Percentiles rank a stretch among this genome's conserved stretches.
phyloP scores from a whole-genome alignment of 2,797 vertebrate species.

The Urophycis tenuis region DNA sequence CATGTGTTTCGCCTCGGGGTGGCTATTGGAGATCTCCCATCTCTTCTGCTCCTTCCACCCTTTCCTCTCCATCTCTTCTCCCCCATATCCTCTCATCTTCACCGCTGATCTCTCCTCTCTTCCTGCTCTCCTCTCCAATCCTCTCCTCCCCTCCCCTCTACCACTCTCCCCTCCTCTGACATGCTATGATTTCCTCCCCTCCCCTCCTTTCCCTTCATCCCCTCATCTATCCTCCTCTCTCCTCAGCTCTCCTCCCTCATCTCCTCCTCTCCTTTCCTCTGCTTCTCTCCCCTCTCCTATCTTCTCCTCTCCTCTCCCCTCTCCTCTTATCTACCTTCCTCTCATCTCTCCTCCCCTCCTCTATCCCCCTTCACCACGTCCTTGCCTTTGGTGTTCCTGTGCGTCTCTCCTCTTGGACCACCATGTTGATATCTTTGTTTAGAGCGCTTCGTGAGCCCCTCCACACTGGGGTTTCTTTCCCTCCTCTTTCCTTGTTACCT shows the following conservation, averaged over 20 bases:
- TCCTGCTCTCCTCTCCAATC: not conserved
- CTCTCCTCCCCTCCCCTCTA: not conserved
- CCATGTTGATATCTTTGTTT: not conserved
- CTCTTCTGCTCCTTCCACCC: conserved; percentile 26
- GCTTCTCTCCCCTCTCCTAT: not conserved
- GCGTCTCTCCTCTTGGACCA: not conserved
- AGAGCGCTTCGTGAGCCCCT: not conserved
- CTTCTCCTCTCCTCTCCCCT: not conserved
- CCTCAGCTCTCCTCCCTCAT: not conserved
- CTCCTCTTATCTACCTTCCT: not conserved
- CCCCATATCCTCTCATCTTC: conserved; percentile 1
- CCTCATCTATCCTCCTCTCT: not conserved
- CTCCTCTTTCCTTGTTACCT: not conserved
- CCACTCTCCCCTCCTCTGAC: not conserved
- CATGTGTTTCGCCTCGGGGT: conserved; percentile 50
- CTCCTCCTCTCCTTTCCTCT: not conserved
- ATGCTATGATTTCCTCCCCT: too few species aligned
- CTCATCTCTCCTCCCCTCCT: not conserved
- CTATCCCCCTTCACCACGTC: not conserved
- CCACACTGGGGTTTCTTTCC: not conserved
- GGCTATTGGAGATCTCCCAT: conserved; percentile 48
- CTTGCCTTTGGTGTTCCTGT: not conserved
- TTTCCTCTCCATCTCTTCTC: not conserved
- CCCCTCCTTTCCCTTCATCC: not conserved
- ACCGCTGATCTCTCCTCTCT: not conserved